A percentile compares a stretch with the other conserved stretches of the same genome.
phyloP scores from a whole-genome alignment of 23 tunicate species.

The Phallusia fumigata region DNA sequence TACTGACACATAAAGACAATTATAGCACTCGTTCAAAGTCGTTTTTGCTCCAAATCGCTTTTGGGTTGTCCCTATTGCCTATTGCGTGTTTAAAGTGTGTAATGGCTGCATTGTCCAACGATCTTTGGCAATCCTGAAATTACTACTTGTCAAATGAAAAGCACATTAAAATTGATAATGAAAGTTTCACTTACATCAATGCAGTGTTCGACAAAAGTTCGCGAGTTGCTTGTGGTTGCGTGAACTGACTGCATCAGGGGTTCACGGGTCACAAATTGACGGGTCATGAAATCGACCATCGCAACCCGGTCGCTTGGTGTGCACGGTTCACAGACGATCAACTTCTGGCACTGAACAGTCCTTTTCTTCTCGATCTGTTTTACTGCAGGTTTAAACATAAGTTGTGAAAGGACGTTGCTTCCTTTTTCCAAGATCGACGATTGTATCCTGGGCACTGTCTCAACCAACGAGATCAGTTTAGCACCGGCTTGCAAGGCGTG shows the following conservation, averaged over 20 bases:
- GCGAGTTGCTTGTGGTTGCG: slow-evolving; percentile 49
- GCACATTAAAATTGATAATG: too few relatives aligned
- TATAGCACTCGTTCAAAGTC: too few relatives aligned
- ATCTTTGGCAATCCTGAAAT: too few relatives aligned
- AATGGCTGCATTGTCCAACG: too few relatives aligned
- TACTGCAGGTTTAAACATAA: not conserved
- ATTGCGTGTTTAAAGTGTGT: too few relatives aligned
- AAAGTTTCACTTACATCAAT: slow-evolving; percentile 62
- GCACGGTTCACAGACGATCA: slow-evolving; percentile 33
- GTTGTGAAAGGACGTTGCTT: not conserved
- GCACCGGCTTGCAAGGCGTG: not conserved
- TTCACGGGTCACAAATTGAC: slow-evolving; percentile 58
- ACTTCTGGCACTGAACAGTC: not conserved
- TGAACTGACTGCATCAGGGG: slow-evolving; percentile 61
- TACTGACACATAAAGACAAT: too few relatives aligned
- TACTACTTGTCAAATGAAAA: too few relatives aligned
- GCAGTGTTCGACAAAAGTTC: slow-evolving; percentile 50
- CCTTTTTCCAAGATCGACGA: not conserved
- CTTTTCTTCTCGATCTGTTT: not conserved
- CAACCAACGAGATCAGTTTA: not conserved
- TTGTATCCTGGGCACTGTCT: not conserved
- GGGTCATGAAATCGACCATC: slow-evolving; percentile 62
- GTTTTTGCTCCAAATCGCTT: too few relatives aligned
- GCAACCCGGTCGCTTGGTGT: slow-evolving; percentile 38
- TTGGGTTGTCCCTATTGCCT: too few relatives aligned